These are phyloP conservation scores for Phylloscopus collybita DNA, from an alignment of 2,797 vertebrate genomes.

Conservation along the genomic window DNA sequence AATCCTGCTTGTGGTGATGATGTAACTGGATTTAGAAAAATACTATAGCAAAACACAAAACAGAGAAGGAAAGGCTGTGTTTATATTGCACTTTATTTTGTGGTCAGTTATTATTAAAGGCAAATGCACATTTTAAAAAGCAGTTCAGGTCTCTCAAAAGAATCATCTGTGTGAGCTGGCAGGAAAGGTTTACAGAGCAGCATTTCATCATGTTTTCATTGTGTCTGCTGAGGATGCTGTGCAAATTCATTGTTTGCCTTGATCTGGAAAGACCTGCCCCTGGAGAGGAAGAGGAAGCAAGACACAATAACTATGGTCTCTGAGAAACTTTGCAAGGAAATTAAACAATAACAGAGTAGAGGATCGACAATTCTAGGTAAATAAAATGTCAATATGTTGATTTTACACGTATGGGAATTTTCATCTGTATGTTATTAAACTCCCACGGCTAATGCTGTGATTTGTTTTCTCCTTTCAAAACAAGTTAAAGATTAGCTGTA, in stretches of 20 bases:
- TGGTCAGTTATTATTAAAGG: background rate
- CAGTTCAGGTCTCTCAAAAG: background rate
- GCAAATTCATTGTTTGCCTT: conserved; percentile 35
- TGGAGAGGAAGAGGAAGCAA: conserved; percentile 58
- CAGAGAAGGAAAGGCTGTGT: background rate
- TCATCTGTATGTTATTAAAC: conserved; percentile 1
- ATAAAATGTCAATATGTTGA: conserved; percentile 9
- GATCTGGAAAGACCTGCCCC: conserved; percentile 14
- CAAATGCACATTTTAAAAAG: background rate
- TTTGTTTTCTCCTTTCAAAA: background rate
- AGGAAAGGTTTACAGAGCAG: conserved; percentile 10
- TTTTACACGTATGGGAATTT: conserved; percentile 26
- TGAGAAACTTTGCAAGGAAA: conserved; percentile 56
- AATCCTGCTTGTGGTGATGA: background rate
- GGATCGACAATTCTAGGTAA: conserved; percentile 34
- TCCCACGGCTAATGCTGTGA: background rate
- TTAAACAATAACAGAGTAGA: conserved; percentile 35
- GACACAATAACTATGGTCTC: conserved; percentile 38
- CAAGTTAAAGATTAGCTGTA: background rate
- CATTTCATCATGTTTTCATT: conserved; percentile 29
- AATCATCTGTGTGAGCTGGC: background rate
- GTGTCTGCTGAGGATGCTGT: conserved; percentile 28
- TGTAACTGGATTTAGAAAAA: background rate
- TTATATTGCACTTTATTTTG: background rate
- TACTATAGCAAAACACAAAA: background rate